Evolutionary conservation across 2,113 vertebrate species (phyloP).

Genomic region (Pyrgilauda ruficollis): DNA sequence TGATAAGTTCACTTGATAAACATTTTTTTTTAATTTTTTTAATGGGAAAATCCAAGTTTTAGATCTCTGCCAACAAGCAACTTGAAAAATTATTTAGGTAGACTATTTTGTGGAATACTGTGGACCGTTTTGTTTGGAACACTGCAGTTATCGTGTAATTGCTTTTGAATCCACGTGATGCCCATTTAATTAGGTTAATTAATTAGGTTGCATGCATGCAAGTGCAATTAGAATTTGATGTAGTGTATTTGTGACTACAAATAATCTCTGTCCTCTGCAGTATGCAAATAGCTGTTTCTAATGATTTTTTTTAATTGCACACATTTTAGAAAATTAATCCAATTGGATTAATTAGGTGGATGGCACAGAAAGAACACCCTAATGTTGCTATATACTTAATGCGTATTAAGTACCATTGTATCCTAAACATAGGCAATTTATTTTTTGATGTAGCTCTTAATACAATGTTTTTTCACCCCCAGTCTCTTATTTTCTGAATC

Average conservation of each 20-base stretch:
- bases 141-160: background rate
- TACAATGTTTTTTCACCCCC: background rate
- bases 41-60: background rate
- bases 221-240: background rate
- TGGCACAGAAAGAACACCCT: background rate
- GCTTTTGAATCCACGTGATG: background rate
- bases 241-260: background rate
- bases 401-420: background rate
- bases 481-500: background rate
- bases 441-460: background rate
- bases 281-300: slow-evolving; percentile 21
- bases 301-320: slow-evolving; percentile 13
- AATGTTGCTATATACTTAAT: background rate
- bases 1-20: background rate
- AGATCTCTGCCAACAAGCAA: background rate
- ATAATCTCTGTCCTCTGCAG: background rate
- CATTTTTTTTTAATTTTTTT: background rate
- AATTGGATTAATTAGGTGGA: slow-evolving; percentile 5
- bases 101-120: background rate
- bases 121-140: background rate
- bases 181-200: background rate
- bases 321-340: background rate
- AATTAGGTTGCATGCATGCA: background rate
- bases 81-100: background rate
- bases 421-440: background rate